Conservation (phyloP, 2,888 invertebrate genomes). For the Cyclophora punctaria region DNA sequence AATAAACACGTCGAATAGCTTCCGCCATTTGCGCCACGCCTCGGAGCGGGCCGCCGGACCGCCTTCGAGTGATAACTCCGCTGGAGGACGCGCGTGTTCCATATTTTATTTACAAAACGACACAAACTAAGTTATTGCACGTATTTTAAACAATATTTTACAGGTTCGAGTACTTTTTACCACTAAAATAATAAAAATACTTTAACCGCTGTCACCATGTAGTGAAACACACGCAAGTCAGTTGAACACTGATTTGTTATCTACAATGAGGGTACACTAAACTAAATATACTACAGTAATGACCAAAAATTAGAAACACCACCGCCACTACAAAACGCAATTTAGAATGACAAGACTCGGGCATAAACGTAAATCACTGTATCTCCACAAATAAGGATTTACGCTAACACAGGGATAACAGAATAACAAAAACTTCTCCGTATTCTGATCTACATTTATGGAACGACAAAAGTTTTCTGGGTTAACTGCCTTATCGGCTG, state of each 20-base stretch:
- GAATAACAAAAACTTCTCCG: slow-evolving; percentile 1
- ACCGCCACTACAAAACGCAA: slow-evolving; percentile 14
- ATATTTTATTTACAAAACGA: too few relatives aligned
- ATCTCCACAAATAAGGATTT: slow-evolving; percentile 14
- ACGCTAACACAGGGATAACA: slow-evolving; percentile 3
- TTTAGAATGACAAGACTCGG: slow-evolving; percentile 13
- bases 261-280: too few relatives aligned
- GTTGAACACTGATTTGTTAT: too few relatives aligned
- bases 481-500: slow-evolving; percentile 3
- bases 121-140: too few relatives aligned
- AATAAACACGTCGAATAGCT: not conserved
- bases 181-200: too few relatives aligned
- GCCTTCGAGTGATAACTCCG: not conserved
- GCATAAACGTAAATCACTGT: slow-evolving; percentile 10
- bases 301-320: slow-evolving; percentile 1
- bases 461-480: slow-evolving; percentile 5
- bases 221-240: too few relatives aligned
- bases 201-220: too few relatives aligned
- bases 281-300: too few relatives aligned
- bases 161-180: too few relatives aligned
- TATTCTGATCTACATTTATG: slow-evolving; percentile 5
- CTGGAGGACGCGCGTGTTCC: not conserved
- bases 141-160: too few relatives aligned
- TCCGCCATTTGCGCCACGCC: not conserved
- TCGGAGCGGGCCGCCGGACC: not conserved